Conservation (phyloP, 35 echinoderm and acorn worm genomes). For the Nesometra sesokonis region DNA sequence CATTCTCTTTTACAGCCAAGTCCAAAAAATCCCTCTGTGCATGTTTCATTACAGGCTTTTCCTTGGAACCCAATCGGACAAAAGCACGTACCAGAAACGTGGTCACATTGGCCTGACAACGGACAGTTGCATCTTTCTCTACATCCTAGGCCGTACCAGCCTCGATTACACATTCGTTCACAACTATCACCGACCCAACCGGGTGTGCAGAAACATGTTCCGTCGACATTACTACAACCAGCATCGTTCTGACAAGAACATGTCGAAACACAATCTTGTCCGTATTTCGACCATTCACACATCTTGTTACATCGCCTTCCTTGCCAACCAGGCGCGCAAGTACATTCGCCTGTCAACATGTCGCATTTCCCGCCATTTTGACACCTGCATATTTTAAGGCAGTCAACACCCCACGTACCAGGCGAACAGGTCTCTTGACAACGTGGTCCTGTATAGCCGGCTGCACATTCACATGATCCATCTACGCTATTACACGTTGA, state of each 20-base stretch:
- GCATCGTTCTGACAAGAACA: neutral
- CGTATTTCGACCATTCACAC: conserved; percentile 3
- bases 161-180: neutral
- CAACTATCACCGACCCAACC: neutral
- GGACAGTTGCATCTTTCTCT: neutral
- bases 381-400: conserved; percentile 1
- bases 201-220: neutral
- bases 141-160: neutral
- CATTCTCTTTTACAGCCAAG: neutral
- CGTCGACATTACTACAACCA: neutral
- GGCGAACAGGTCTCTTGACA: neutral
- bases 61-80: conserved; percentile 26
- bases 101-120: neutral
- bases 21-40: conserved; percentile 10
- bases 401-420: neutral
- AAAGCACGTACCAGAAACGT: conserved; percentile 9
- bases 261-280: neutral
- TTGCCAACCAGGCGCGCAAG: conserved; percentile 20
- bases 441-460: neutral
- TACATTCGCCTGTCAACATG: neutral
- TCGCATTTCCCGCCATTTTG: neutral
- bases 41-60: conserved; percentile 13
- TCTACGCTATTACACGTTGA: neutral
- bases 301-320: conserved; percentile 20
- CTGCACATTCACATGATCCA: neutral